A percentile compares a stretch with the other conserved stretches of the same genome.
These are phyloP conservation scores for Villa cingulata DNA, from an alignment of 2,888 invertebrate genomes.

Conservation along the genomic window DNA sequence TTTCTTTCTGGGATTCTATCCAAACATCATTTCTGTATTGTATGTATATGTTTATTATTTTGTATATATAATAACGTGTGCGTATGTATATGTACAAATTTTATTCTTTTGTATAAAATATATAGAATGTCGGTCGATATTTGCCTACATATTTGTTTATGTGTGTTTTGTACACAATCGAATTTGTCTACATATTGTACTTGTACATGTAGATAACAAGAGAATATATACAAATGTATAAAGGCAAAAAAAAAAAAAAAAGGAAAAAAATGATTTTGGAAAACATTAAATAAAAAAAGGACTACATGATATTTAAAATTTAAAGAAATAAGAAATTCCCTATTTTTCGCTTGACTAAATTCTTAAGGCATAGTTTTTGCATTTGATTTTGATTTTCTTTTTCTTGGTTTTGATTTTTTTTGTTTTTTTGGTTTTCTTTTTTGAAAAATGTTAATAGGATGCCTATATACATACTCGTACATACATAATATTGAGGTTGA, in stretches of 20 bases:
- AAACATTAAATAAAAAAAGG: not conserved
- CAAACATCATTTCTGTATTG: not conserved
- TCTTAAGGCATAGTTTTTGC: not conserved
- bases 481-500: not conserved
- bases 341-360: slow-evolving; percentile 2
- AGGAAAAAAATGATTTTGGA: too few species aligned
- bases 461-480: not conserved
- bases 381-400: too few species aligned
- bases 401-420: not conserved
- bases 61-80: not conserved
- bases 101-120: too few species aligned
- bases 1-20: not conserved
- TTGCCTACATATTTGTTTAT: too few species aligned
- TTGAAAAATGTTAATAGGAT: too few species aligned
- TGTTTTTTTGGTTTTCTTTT: too few species aligned
- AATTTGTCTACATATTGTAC: too few species aligned
- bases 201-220: too few species aligned
- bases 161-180: too few species aligned
- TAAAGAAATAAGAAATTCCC: not conserved
- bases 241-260: too few species aligned
- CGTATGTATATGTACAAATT: not conserved
- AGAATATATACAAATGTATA: too few species aligned
- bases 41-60: not conserved
- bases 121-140: too few species aligned
- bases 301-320: not conserved